Evolutionary conservation across 2,113 vertebrate genomes (phyloP).

Genomic region (Amphilophus citrinellus): DNA sequence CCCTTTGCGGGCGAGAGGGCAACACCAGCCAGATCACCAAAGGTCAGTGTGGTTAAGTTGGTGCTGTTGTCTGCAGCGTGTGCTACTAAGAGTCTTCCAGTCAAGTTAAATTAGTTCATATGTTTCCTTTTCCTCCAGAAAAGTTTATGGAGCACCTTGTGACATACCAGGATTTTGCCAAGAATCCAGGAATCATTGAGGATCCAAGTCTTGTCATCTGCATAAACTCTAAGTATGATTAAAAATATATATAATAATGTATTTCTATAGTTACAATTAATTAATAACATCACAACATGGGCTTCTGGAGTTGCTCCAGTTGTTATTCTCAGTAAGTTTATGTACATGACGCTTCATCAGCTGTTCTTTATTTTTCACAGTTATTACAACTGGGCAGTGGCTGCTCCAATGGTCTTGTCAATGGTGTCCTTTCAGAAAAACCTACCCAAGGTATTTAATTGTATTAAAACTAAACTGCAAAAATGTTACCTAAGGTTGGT

Average conservation of each 20-base stretch:
- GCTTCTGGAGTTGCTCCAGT: background rate
- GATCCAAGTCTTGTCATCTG: slow-evolving; percentile 93
- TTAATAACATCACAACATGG: background rate
- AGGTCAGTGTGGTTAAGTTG: slow-evolving; percentile 74
- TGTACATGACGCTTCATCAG: background rate
- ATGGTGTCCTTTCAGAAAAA: slow-evolving; percentile 92
- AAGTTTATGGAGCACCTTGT: slow-evolving; percentile 89
- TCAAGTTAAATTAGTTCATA: background rate
- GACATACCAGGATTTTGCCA: slow-evolving; percentile 88
- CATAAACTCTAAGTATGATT: slow-evolving; percentile 90
- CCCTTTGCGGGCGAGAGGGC: slow-evolving; percentile 88
- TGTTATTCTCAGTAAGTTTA: background rate
- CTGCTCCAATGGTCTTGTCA: slow-evolving; percentile 93
- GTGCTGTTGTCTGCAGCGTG: background rate
- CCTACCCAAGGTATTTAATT: slow-evolving; percentile 87
- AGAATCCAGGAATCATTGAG: slow-evolving; percentile 90
- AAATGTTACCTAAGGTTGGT: background rate
- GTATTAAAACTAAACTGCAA: background rate
- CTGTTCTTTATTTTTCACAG: slow-evolving; percentile 71
- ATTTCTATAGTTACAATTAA: background rate
- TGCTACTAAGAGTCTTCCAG: background rate
- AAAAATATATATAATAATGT: background rate
- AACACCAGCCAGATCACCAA: slow-evolving; percentile 84
- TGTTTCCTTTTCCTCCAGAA: slow-evolving; percentile 75
- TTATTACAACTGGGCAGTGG: slow-evolving; percentile 96